Percentiles rank a stretch among this genome's conserved stretches.
These are phyloP conservation scores for Gobio occitaniae DNA, from an alignment of 2,797 vertebrate genomes.

Conservation along the genomic window DNA sequence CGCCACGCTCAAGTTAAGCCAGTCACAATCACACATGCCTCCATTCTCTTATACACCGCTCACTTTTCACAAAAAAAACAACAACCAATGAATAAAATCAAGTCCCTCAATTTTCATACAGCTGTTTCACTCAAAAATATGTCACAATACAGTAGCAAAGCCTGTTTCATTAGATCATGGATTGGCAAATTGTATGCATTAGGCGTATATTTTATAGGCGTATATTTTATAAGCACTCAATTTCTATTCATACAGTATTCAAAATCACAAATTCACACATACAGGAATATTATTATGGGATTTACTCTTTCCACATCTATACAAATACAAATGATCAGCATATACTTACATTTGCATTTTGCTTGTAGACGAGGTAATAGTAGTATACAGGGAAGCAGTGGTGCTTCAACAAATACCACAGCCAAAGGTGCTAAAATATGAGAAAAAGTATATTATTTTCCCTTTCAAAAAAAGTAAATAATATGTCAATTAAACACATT, in stretches of 20 bases:
- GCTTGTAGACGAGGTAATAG: accelerated
- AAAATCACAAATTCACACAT: neutral
- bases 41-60: too few species aligned
- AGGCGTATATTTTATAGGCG: neutral
- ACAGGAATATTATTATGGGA: neutral
- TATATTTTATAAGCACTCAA: neutral
- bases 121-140: neutral
- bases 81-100: neutral
- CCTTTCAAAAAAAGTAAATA: neutral
- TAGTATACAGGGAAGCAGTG: accelerated
- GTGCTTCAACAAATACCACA: accelerated
- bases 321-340: neutral
- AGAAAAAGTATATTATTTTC: neutral
- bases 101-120: neutral
- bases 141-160: neutral
- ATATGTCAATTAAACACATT: neutral
- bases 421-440: accelerated
- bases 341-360: neutral
- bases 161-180: neutral
- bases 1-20: too few species aligned
- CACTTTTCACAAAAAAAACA: neutral
- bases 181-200: neutral
- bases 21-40: too few species aligned
- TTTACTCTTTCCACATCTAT: neutral
- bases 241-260: neutral